A percentile compares a stretch with the other conserved stretches of the same genome.
phyloP scores from a whole-genome alignment of 1,140 invertebrate genomes.

The Centruroides vittatus region DNA sequence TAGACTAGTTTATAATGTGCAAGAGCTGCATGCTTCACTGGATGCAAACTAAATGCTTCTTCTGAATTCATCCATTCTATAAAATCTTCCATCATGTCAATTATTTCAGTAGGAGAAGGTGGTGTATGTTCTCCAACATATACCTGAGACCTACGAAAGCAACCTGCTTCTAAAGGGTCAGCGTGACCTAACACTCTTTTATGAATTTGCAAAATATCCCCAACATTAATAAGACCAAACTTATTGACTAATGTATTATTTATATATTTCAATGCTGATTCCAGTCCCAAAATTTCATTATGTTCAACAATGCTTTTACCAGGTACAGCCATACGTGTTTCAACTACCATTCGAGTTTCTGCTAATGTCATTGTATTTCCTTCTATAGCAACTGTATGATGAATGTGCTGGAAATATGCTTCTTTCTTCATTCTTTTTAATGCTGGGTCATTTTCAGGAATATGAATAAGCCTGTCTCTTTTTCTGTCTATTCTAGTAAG shows the following conservation, averaged over 20 bases:
- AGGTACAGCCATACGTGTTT: conserved; percentile 79
- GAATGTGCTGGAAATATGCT: conserved; percentile 89
- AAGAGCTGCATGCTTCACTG: conserved; percentile 78
- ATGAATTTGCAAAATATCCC: conserved; percentile 88
- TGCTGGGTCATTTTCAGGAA: conserved; percentile 62
- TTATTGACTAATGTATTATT: conserved; percentile 65
- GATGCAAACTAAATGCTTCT: conserved; percentile 63
- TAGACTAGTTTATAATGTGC: conserved; percentile 93
- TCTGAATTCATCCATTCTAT: conserved; percentile 76
- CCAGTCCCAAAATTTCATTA: conserved; percentile 87
- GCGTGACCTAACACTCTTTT: conserved; percentile 83
- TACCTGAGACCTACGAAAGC: conserved; percentile 40
- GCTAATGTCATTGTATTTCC: conserved; percentile 93
- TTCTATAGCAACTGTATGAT: conserved; percentile 94
- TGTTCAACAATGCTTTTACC: conserved; percentile 93
- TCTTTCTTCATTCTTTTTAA: conserved; percentile 79
- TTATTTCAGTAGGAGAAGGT: conserved; percentile 63
- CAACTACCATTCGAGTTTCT: conserved; percentile 80
- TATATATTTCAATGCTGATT: conserved; percentile 88
- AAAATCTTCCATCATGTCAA: conserved; percentile 70
- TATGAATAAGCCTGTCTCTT: conserved; percentile 57
- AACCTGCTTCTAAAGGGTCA: conserved; percentile 70
- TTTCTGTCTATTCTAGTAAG: conserved; percentile 74
- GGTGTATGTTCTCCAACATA: conserved; percentile 85
- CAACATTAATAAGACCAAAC: conserved; percentile 48